phyloP scores from a whole-genome alignment of 2,888 invertebrate genomes.

The Thysanoteuthis rhombus region DNA sequence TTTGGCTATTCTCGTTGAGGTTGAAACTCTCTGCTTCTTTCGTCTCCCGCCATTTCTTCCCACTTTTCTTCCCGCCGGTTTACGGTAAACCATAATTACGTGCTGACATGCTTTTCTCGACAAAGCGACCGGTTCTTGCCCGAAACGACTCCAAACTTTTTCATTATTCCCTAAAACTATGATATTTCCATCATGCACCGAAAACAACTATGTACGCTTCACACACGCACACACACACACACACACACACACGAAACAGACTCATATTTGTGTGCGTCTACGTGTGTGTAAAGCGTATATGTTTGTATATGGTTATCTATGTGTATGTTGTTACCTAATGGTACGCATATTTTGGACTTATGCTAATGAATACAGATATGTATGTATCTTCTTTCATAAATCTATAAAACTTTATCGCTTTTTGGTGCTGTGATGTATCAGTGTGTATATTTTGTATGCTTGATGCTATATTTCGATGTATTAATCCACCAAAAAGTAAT shows the following conservation, averaged over 20 bases:
- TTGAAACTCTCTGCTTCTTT: neutral
- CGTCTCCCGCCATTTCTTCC: neutral
- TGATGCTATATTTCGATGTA: no score
- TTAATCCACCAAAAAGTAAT: no score
- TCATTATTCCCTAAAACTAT: neutral
- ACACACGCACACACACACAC: neutral
- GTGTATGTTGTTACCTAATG: neutral
- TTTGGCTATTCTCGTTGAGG: neutral
- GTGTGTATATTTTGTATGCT: no score
- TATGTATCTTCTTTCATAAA: no score
- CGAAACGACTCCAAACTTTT: neutral
- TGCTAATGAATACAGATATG: no score
- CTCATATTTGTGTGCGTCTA: neutral
- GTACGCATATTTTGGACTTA: neutral
- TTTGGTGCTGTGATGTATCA: no score
- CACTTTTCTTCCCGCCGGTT: neutral
- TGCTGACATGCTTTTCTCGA: neutral
- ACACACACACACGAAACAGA: neutral
- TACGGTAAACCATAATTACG: neutral
- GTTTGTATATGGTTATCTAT: neutral
- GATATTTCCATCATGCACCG: neutral
- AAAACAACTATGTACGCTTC: neutral
- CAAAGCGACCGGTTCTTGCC: neutral
- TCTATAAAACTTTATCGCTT: no score
- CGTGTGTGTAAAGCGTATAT: neutral